These are phyloP conservation scores for Chaenogobius annularis DNA, from an alignment of 2,113 vertebrate genomes.

Conservation along the genomic window DNA sequence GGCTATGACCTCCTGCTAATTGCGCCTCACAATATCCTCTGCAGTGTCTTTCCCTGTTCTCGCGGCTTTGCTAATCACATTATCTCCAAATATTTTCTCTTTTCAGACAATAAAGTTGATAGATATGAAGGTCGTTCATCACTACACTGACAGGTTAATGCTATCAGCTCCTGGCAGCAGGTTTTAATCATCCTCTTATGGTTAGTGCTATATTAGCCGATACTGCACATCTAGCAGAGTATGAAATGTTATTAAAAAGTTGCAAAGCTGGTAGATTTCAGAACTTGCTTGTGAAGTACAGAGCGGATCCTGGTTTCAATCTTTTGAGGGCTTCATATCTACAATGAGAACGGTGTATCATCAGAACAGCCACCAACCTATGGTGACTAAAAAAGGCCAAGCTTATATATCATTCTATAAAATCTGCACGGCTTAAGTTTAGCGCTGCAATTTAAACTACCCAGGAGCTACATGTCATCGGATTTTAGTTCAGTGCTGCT, in stretches of 20 bases:
- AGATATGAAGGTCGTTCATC: constrained; percentile 65
- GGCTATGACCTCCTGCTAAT: constrained; percentile 36
- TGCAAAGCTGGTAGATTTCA: constrained; percentile 63
- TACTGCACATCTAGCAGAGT: constrained; percentile 62
- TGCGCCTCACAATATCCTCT: constrained; percentile 26
- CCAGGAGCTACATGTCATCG: constrained; percentile 33
- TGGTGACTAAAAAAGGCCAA: constrained; percentile 16
- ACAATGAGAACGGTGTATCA: constrained; percentile 54
- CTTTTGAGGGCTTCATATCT: constrained; percentile 40
- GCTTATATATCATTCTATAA: constrained; percentile 59
- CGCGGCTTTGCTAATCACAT: constrained; percentile 45
- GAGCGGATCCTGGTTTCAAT: constrained; percentile 43
- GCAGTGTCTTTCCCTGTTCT: constrained; percentile 23
- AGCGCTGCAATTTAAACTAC: constrained; percentile 37
- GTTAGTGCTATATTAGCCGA: constrained; percentile 60
- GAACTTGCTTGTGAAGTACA: constrained; percentile 31
- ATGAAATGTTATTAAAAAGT: constrained; percentile 74
- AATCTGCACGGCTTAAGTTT: constrained; percentile 6
- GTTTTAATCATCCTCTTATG: constrained; percentile 69
- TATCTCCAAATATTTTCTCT: constrained; percentile 48
- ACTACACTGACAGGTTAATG: constrained; percentile 49
- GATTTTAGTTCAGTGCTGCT: constrained; percentile 35
- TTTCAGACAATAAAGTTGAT: constrained; percentile 54
- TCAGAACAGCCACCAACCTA: constrained; percentile 48
- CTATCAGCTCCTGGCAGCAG: constrained; percentile 62